Conservation (phyloP, 64 coral and sea anemone species). For the Pocillopora verrucosa region DNA sequence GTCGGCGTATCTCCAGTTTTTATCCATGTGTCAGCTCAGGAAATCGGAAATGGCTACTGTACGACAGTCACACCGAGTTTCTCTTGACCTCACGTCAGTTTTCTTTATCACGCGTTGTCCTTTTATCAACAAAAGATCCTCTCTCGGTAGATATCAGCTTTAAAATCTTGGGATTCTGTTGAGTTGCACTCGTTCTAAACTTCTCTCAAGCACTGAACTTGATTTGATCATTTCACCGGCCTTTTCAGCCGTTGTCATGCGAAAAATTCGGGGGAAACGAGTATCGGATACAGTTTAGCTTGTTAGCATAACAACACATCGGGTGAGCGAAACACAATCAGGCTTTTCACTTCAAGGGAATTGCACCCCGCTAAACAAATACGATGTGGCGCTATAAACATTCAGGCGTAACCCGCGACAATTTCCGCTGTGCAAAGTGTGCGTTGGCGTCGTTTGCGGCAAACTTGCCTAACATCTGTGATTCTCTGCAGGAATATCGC, state of each 20-base stretch:
- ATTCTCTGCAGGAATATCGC: slow-evolving; percentile 16
- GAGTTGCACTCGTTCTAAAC: background rate
- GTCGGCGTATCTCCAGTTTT: background rate
- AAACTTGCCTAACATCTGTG: slow-evolving; percentile 8
- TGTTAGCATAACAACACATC: background rate
- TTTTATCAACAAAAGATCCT: slow-evolving; percentile 11
- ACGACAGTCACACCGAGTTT: background rate
- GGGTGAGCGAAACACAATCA: slow-evolving; percentile 2
- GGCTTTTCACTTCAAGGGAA: background rate
- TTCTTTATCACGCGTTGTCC: background rate
- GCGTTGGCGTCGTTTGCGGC: background rate
- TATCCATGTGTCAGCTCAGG: background rate
- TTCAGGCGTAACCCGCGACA: background rate
- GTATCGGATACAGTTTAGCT: background rate
- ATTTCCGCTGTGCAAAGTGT: slow-evolving; percentile 25
- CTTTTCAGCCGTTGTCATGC: background rate
- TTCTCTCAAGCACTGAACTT: background rate
- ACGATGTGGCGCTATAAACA: background rate
- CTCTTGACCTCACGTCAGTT: slow-evolving; percentile 3
- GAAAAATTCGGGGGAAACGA: background rate
- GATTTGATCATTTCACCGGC: background rate
- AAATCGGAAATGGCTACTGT: background rate
- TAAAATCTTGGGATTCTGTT: slow-evolving; percentile 10
- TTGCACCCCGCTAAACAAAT: background rate
- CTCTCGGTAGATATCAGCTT: background rate